Conservation (phyloP, 2,888 invertebrate species). For the Drosophila nr. medialis region DNA sequence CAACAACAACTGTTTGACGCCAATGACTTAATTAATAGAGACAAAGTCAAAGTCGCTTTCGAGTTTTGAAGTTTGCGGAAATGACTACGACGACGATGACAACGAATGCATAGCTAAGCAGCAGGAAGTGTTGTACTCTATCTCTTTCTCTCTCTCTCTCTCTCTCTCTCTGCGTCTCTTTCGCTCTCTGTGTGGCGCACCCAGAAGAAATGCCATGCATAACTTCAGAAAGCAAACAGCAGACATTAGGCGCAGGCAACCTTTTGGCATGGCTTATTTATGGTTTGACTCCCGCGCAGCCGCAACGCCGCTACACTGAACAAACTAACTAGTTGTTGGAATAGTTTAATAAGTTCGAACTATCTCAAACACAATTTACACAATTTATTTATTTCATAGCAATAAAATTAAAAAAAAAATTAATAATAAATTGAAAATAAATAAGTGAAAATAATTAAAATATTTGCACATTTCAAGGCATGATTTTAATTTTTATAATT, state of each 20-base stretch:
- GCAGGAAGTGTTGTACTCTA: slow-evolving; percentile 54
- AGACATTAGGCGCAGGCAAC: slow-evolving; percentile 44
- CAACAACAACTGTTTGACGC: slow-evolving; percentile 41
- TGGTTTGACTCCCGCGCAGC: slow-evolving; percentile 56
- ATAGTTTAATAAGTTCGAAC: neutral
- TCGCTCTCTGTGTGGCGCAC: slow-evolving; percentile 23
- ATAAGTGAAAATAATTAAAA: no score
- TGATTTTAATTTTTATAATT: no score
- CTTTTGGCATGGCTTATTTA: slow-evolving; percentile 62
- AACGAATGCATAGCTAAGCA: slow-evolving; percentile 54
- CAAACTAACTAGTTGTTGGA: neutral
- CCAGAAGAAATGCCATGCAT: slow-evolving; percentile 53
- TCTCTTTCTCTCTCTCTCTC: neutral
- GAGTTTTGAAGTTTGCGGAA: slow-evolving; percentile 56
- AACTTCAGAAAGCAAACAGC: slow-evolving; percentile 25
- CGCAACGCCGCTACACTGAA: slow-evolving; percentile 2
- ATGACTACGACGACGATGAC: slow-evolving; percentile 55
- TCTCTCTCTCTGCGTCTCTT: neutral
- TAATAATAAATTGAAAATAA: no score
- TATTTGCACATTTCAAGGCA: no score
- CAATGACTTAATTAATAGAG: slow-evolving; percentile 80
- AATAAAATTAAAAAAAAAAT: no score
- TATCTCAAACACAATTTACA: neutral
- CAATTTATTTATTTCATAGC: no score
- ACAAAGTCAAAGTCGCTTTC: slow-evolving; percentile 64